phyloP scores from a whole-genome alignment of 1,140 invertebrate genomes.

The Drosophila pandora region DNA sequence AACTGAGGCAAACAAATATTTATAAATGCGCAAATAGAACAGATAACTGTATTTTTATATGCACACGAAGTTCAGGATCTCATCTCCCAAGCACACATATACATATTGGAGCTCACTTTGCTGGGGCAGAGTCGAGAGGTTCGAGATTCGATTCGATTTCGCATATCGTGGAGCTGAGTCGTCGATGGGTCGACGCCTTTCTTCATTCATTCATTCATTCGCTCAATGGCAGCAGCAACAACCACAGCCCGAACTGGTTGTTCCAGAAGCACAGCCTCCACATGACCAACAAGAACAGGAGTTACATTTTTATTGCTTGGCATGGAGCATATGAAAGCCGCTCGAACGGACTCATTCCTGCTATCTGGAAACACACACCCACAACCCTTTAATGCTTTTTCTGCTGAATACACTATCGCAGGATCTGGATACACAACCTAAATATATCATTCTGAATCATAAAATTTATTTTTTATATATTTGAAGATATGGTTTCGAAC shows the following conservation, averaged over 20 bases:
- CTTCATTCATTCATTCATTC: constrained; percentile 76
- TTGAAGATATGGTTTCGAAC: too few relatives aligned
- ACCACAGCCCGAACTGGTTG: constrained; percentile 7
- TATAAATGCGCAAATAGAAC: constrained; percentile 80
- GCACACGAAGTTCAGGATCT: constrained; percentile 47
- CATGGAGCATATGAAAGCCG: constrained; percentile 76
- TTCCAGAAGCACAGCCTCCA: constrained; percentile 15
- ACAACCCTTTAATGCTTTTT: constrained; percentile 45
- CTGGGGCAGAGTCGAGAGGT: constrained; percentile 34
- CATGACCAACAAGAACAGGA: constrained; percentile 52
- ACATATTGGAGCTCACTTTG: constrained; percentile 55
- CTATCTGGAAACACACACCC: constrained; percentile 19
- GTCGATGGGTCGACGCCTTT: constrained; percentile 75
- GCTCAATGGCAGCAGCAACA: constrained; percentile 46
- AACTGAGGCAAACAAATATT: constrained; percentile 77
- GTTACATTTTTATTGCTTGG: constrained; percentile 79
- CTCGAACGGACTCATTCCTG: constrained; percentile 39
- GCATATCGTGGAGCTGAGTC: constrained; percentile 63
- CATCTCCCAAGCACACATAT: constrained; percentile 15
- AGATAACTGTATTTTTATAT: constrained; percentile 80
- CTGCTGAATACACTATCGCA: constrained; percentile 18
- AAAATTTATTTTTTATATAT: too few relatives aligned
- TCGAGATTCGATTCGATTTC: constrained; percentile 73
- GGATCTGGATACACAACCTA: not conserved
- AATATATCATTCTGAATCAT: not conserved